Base-by-base conservation (phyloP, 1,140 invertebrate genomes). In the Bombus superbus region DNA sequence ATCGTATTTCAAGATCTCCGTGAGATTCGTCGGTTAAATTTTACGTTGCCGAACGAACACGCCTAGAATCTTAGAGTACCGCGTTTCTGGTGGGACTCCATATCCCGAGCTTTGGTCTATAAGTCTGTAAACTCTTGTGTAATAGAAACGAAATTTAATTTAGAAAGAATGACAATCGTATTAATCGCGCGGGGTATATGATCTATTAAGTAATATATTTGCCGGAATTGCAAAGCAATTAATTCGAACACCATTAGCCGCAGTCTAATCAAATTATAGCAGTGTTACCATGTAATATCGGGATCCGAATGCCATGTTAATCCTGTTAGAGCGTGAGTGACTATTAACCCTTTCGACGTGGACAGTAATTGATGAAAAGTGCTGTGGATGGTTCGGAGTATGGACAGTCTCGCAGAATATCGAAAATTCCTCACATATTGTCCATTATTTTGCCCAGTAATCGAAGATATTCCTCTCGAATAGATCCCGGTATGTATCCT, bases 351-450 rank as follows among this genome's bases (percentile, higher is more conserved):
- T 76, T 64, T 53, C 42, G 25, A 44, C 25, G 42, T 22, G 42
- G 59, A 18, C 72, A 42, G 42, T 76, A 83, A 83, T 83, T 83
- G 81, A 76, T 59, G 73, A 76, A 83, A 66, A 83, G 81, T 83
- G 81, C 59, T 40, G 9, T 47, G 32, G 42, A 10, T 47, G 32
- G 28, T 13, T 25, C 28, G 10, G 11, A 32, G 38, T 62, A n/a
- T 76, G 53, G 35, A 59, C 9, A 59, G 53, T 76, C 74, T 59
- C 25, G 15, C 35, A 40, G 53, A 59, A 76, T 76, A 76, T 59
- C 47, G 53, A 76, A 76, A 76, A 76, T 76, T n/a, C 15, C 28
- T 47, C 71, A 32, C 69, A 40, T 9, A 44, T 40, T 32, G 42
- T 42, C 25, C 42, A 32, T 47, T 53, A 53, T 25, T 25, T 47